Base-by-base conservation (phyloP, 2,888 invertebrate species). In the Leistus spinibarbis region DNA sequence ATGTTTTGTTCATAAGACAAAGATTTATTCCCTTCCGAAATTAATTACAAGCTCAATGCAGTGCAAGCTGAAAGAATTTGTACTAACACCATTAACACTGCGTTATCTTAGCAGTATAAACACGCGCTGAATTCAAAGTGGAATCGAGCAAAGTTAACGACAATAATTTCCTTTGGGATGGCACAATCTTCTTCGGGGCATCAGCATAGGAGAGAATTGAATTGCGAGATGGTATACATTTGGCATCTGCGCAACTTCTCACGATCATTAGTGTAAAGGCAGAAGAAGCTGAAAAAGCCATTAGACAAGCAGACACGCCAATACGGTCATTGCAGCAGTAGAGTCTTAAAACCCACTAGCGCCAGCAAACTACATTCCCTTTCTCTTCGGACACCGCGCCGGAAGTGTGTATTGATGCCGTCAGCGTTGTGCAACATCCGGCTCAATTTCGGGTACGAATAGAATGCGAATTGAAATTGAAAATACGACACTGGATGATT, bases 251-350 rank as follows among this genome's bases (percentile, higher is more conserved):
- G 23, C 23, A 56, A 60, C 62, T 73, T 73, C 73, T 73, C 73
- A 73, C 73, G 67, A 67, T 73, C 73, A 73, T 73, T 73, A 73
- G 73, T 57, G 67, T 23, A 53, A 60, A 10, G 62, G 66, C 60
- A 60, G 73, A 73, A 73, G 73, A 73, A 73, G 73, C 67, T 73
- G 73, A 73, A 73, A 73, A 73, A 73, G 73, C 73, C 73, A 73
- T 73, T 73, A 73, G 73, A 73, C 67, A 40, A 40, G 10, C 40
- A 53, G 62, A 60, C 67, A 67, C 66, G 60, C 73, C 73, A 66
- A 73, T 73, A 67, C 57, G 73, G 73, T 73, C 67, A 73, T 67
- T 73, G 40, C 40, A 40, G 40, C 40, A 40, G 40, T 40, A 13
- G 13, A 13, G 40, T 40, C 40, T 40, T 40, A 40, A 40, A 5